Conservation (phyloP, 2,113 vertebrate species). For the Oryzias woworae region DNA sequence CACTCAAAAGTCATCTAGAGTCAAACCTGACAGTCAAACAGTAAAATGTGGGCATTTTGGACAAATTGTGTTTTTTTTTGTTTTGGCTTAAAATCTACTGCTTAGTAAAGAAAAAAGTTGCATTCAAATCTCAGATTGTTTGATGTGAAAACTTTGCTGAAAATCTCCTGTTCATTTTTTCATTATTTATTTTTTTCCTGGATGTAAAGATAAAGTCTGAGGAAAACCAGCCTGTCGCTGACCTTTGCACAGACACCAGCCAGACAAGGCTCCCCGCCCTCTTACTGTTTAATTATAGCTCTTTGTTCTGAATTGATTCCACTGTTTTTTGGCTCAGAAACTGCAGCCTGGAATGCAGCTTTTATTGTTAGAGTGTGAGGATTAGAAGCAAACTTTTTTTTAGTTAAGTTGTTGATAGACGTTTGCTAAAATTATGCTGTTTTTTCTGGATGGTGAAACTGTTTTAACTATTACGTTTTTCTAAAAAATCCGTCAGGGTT, state of each 20-base stretch:
- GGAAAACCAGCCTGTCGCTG: constrained; percentile 36
- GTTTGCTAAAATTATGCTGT: neutral
- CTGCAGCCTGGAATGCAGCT: neutral
- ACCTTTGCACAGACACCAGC: constrained; percentile 40
- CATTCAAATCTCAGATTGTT: constrained; percentile 1
- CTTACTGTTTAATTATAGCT: constrained; percentile 40
- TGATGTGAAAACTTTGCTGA: neutral
- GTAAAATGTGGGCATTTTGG: constrained; percentile 11
- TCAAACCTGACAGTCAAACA: constrained; percentile 35
- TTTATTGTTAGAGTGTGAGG: constrained; percentile 10
- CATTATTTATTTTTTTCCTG: constrained; percentile 1
- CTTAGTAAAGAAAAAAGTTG: constrained; percentile 7
- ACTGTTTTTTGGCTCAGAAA: constrained; percentile 3
- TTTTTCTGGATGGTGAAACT: neutral
- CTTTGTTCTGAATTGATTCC: constrained; percentile 14
- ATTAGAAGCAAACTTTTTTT: neutral
- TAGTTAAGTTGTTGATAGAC: neutral
- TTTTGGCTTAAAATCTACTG: constrained; percentile 25
- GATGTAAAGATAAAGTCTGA: constrained; percentile 23
- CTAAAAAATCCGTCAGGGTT: neutral
- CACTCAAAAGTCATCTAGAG: constrained; percentile 5
- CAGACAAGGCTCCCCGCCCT: constrained; percentile 23
- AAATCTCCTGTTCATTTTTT: neutral
- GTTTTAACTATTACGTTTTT: neutral
- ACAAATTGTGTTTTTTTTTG: constrained; percentile 50